phyloP scores from a whole-genome alignment of 1,140 invertebrate species.

The Maniola jurtina region DNA sequence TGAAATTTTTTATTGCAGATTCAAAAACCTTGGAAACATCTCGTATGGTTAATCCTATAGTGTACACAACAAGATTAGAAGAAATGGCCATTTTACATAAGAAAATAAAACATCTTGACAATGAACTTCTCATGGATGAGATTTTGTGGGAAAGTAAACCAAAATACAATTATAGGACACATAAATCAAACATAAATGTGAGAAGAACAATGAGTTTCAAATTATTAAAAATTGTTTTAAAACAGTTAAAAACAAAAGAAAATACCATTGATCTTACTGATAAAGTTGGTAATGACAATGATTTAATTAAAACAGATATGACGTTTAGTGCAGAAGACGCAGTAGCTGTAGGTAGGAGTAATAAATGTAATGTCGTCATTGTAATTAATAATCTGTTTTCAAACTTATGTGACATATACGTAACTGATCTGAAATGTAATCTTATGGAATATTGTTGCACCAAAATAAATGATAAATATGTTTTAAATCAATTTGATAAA shows the following conservation, averaged over 20 bases:
- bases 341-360: neutral
- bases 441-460: constrained; percentile 6
- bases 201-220: neutral
- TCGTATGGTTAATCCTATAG: neutral
- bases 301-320: neutral
- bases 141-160: constrained; percentile 29
- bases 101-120: neutral
- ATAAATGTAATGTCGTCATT: constrained; percentile 8
- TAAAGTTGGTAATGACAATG: neutral
- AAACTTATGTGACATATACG: constrained; percentile 1
- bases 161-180: neutral
- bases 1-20: constrained; percentile 6
- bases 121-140: constrained; percentile 4
- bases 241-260: neutral
- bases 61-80: constrained; percentile 44
- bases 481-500: neutral
- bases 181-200: neutral
- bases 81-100: constrained; percentile 36
- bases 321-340: neutral
- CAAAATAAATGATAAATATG: neutral
- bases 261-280: neutral
- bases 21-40: neutral
- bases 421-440: neutral
- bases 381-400: constrained; percentile 10
- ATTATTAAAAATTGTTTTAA: neutral